Evolutionary conservation across 2,797 vertebrate species (phyloP).

Genomic region (Eulemur mongoz): DNA sequence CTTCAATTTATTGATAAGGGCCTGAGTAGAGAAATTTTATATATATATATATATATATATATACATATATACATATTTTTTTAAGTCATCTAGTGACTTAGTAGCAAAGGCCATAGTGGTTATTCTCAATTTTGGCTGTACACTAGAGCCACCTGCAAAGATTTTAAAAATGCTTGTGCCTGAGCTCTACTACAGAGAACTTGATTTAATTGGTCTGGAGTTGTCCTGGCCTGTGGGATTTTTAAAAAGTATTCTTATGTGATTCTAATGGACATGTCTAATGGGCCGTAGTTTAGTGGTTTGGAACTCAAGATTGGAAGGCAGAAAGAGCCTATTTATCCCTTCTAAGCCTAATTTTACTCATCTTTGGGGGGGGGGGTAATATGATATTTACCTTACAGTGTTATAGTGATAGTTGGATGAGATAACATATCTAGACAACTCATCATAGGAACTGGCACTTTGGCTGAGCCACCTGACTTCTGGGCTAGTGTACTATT

Average conservation of each 20-base stretch:
- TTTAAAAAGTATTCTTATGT: neutral
- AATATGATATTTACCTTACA: neutral
- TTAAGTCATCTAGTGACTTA: conserved; percentile 5
- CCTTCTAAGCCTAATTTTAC: neutral
- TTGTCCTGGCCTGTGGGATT: neutral
- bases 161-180: neutral
- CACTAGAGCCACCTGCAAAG: neutral
- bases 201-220: neutral
- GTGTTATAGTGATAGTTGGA: neutral
- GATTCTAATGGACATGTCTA: neutral
- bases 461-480: neutral
- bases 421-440: neutral
- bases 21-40: neutral
- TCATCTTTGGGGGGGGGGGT: neutral
- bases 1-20: conserved; percentile 23
- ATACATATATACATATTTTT: too few relatives aligned
- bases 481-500: neutral
- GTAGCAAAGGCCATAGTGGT: neutral
- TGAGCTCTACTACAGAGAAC: neutral
- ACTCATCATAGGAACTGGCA: neutral
- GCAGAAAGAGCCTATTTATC: neutral
- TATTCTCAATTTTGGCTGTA: neutral
- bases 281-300: neutral
- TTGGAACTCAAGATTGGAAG: neutral
- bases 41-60: neutral